A percentile compares a stretch with the other conserved stretches of the same genome.
phyloP scores from a whole-genome alignment of 2,797 vertebrate genomes.

The Acanthopagrus latus region DNA sequence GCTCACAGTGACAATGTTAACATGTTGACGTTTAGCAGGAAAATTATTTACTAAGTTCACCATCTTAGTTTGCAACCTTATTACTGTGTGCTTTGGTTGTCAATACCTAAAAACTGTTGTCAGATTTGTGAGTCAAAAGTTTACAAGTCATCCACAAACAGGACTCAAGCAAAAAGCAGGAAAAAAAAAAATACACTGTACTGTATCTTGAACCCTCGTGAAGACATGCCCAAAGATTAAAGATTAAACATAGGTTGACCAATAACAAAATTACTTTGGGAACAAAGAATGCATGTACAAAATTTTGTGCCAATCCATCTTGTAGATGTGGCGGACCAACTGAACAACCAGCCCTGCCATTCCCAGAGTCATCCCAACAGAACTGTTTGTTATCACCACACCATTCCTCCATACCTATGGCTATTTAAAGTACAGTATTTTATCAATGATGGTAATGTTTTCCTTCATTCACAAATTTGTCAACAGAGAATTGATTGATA shows the following conservation, averaged over 20 bases:
- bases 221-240: no score
- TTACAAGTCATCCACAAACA: no score
- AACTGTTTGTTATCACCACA: not conserved
- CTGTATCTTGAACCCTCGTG: no score
- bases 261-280: no score
- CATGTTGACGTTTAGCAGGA: conserved; percentile 2
- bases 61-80: not conserved
- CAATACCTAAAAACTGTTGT: no score
- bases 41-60: not conserved
- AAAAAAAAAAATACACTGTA: no score
- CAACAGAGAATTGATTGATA: not conserved
- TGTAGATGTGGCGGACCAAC: not conserved
- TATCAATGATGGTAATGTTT: not conserved
- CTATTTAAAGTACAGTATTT: not conserved
- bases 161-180: no score
- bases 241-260: no score
- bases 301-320: no score
- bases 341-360: not conserved
- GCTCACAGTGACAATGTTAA: not conserved
- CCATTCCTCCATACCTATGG: not conserved
- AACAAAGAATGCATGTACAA: not conserved
- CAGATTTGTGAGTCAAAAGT: no score
- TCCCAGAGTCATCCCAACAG: not conserved
- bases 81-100: no score
- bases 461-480: not conserved